phyloP scores from a whole-genome alignment of 64 coral and sea anemone species.

The Pachyseris speciosa region DNA sequence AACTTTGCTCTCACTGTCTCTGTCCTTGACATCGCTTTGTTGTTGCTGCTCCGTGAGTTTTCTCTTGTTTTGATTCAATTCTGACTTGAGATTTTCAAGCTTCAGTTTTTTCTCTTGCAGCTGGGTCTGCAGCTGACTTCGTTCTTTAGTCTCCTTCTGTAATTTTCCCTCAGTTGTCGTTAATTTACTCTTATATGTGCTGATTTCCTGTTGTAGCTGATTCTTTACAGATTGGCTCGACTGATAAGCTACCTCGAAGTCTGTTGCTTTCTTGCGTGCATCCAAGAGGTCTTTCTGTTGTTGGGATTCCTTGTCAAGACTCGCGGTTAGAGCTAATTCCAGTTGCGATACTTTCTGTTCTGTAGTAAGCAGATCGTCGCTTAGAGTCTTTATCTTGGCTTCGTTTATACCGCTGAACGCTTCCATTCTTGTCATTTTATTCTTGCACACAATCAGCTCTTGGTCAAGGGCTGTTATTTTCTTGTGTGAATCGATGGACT shows the following conservation, averaged over 20 bases:
- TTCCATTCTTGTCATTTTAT: constrained; percentile 79
- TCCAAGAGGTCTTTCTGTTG: constrained; percentile 86
- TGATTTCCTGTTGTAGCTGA: constrained; percentile 68
- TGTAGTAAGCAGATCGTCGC: constrained; percentile 61
- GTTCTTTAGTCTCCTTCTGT: constrained; percentile 55
- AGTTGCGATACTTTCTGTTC: constrained; percentile 74
- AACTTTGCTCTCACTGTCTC: constrained; percentile 16
- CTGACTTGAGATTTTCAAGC: constrained; percentile 23
- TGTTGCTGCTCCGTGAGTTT: constrained; percentile 24
- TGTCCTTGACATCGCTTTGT: background rate
- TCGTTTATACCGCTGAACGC: constrained; percentile 52
- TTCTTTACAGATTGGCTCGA: constrained; percentile 46
- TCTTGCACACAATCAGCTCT: constrained; percentile 60
- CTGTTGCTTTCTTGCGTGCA: constrained; percentile 77
- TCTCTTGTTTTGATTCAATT: background rate
- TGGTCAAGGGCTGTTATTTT: constrained; percentile 73
- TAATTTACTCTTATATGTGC: constrained; percentile 44
- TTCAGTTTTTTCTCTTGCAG: constrained; percentile 46
- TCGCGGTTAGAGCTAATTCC: constrained; percentile 35
- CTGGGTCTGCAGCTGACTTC: constrained; percentile 46
- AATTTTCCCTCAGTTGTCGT: constrained; percentile 53
- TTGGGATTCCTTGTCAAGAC: constrained; percentile 69
- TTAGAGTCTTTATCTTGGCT: constrained; percentile 57
- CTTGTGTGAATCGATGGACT: constrained; percentile 63
- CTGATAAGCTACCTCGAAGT: constrained; percentile 79